phyloP scores from a whole-genome alignment of 2,797 vertebrate genomes.

The Sebastes iracundus region DNA sequence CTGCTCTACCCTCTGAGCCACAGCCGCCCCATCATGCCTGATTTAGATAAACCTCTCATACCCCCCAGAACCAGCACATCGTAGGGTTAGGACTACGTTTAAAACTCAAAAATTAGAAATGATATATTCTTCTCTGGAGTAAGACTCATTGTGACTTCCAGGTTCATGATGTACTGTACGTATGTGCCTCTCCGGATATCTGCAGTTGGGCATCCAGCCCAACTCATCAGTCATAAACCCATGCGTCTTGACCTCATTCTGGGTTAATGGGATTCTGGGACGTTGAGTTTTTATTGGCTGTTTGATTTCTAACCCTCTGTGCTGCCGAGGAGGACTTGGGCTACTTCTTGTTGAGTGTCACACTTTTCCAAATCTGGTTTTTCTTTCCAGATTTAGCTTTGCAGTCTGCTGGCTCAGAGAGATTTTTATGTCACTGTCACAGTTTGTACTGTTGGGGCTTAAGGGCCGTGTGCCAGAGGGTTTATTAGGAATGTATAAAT shows the following conservation, averaged over 20 bases:
- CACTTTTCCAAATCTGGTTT: constrained; percentile 30
- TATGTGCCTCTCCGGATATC: neutral
- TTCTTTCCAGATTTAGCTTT: constrained; percentile 40
- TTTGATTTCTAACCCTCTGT: constrained; percentile 30
- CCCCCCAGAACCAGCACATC: neutral
- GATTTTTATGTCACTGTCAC: neutral
- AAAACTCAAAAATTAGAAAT: neutral
- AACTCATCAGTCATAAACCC: constrained; percentile 28
- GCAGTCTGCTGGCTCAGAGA: neutral
- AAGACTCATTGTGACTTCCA: neutral
- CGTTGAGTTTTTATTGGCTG: constrained; percentile 38
- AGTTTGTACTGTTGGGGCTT: neutral
- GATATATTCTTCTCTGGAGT: neutral
- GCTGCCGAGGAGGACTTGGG: neutral
- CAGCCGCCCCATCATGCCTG: neutral
- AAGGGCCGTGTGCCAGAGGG: neutral
- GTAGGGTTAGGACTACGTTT: too few relatives aligned
- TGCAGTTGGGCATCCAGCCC: neutral
- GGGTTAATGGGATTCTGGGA: constrained; percentile 59
- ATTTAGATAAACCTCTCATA: neutral
- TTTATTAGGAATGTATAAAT: neutral
- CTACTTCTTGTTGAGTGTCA: constrained; percentile 20
- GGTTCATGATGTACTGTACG: neutral
- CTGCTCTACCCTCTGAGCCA: too few relatives aligned
- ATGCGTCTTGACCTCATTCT: constrained; percentile 43